Evolutionary conservation across 2,113 vertebrate species (phyloP).

Genomic region (Aptenodytes forsteri): DNA sequence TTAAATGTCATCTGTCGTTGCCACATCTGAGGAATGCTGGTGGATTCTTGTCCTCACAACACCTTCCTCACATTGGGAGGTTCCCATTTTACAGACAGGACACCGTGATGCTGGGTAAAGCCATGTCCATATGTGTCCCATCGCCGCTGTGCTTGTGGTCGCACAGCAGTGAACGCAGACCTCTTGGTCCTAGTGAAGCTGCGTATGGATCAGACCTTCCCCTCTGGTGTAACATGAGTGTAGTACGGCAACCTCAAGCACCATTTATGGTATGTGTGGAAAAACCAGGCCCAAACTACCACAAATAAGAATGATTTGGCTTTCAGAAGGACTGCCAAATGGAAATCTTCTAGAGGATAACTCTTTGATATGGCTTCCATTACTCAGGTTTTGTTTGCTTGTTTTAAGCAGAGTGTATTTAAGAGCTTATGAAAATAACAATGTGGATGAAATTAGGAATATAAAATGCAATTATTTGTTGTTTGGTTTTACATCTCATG

Average conservation of each 20-base stretch:
- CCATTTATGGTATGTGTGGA: not conserved
- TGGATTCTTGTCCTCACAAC: not conserved
- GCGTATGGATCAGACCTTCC: not conserved
- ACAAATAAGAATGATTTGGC: not conserved
- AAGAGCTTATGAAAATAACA: not conserved
- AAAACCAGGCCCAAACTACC: not conserved
- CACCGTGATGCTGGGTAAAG: not conserved
- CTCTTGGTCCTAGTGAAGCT: not conserved
- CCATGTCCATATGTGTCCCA: accelerated
- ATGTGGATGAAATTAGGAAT: not conserved
- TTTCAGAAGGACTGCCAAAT: not conserved
- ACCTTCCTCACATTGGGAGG: not conserved
- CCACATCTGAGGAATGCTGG: not conserved
- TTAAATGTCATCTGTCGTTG: not conserved
- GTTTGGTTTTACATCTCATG: not conserved
- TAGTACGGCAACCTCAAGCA: not conserved
- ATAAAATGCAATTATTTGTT: not conserved
- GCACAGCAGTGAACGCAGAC: not conserved
- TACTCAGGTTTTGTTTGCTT: not conserved
- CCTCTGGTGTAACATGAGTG: not conserved
- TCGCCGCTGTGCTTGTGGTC: accelerated
- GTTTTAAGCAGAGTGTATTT: not conserved
- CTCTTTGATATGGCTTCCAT: not conserved
- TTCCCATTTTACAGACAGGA: not conserved
- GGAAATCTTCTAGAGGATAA: not conserved